phyloP scores from a whole-genome alignment of 2,113 vertebrate genomes.

The Amblyornis subalaris region DNA sequence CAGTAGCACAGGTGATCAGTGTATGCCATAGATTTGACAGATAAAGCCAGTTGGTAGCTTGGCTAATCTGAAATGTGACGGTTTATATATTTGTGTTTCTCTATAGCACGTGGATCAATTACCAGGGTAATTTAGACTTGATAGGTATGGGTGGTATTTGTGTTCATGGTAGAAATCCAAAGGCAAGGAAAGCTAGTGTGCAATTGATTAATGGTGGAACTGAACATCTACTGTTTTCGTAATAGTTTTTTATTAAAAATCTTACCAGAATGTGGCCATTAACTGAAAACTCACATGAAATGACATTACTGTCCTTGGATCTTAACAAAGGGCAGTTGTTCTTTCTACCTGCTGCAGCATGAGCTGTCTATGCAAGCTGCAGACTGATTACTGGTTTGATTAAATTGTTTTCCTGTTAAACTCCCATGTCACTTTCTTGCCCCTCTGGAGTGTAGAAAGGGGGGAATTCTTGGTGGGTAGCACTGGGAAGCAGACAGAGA shows the following conservation, averaged over 20 bases:
- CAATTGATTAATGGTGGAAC: background rate
- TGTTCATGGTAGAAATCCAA: background rate
- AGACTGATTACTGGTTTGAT: background rate
- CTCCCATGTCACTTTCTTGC: background rate
- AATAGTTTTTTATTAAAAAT: background rate
- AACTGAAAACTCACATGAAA: background rate
- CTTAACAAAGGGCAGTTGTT: background rate
- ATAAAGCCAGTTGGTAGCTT: background rate
- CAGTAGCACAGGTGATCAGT: background rate
- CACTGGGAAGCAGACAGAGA: background rate
- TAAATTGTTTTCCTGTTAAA: background rate
- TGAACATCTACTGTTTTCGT: background rate
- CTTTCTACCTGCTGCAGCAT: rapidly evolving
- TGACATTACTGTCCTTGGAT: background rate
- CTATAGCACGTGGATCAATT: background rate
- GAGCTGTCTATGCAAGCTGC: background rate
- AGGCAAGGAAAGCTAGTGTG: background rate
- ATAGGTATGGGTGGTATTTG: background rate
- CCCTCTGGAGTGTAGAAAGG: background rate
- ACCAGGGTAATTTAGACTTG: background rate
- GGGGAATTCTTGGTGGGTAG: background rate
- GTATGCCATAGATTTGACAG: background rate
- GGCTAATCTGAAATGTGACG: background rate
- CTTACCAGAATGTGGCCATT: background rate
- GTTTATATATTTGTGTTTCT: background rate